phyloP scores from a whole-genome alignment of 2,888 invertebrate genomes.

The Tolmerus cingulatus region DNA sequence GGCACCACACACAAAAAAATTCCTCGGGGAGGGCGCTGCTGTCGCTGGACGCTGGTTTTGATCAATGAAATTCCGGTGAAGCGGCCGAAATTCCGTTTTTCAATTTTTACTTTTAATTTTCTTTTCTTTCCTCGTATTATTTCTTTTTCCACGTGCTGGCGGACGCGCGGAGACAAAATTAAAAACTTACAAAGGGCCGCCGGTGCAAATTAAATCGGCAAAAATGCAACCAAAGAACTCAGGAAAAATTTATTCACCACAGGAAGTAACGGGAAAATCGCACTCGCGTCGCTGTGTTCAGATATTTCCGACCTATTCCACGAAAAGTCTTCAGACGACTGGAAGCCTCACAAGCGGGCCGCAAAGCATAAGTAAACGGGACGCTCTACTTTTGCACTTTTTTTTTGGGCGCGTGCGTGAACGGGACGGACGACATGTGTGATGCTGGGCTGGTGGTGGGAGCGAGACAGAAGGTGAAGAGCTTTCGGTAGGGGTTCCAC shows the following conservation, averaged over 20 bases:
- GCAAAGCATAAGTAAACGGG: slow-evolving; percentile 10
- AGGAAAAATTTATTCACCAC: neutral
- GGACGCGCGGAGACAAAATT: neutral
- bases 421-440: neutral
- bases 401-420: neutral
- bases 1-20: neutral
- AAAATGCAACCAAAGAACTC: neutral
- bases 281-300: neutral
- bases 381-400: neutral
- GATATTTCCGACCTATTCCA: neutral
- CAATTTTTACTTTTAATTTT: too few species aligned
- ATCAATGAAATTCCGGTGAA: neutral
- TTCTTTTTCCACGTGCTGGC: neutral
- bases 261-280: neutral
- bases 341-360: neutral
- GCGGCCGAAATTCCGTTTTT: neutral
- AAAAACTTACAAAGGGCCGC: neutral
- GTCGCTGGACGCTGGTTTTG: neutral
- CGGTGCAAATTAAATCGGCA: neutral
- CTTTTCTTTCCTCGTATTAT: neutral
- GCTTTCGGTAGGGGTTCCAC: neutral
- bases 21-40: neutral
- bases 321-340: slow-evolving; percentile 25
- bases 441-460: neutral
- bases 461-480: neutral